Percentiles rank a stretch among this genome's conserved stretches.
phyloP scores from a whole-genome alignment of 1,140 invertebrate genomes.

The Trichoplusia ni region DNA sequence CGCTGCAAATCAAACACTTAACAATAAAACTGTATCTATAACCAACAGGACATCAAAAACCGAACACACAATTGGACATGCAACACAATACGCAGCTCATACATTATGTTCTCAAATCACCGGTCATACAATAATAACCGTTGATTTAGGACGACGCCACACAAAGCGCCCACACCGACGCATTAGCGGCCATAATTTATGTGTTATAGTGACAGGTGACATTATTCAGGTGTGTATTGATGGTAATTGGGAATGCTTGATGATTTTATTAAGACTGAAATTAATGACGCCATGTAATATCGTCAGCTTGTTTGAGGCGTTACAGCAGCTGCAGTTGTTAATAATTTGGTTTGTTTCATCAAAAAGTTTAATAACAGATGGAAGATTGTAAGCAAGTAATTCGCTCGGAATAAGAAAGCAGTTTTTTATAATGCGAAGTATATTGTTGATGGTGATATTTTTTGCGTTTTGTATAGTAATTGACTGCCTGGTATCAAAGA shows the following conservation, averaged over 20 bases:
- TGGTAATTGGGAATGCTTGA: constrained; percentile 2
- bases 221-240: constrained; percentile 14
- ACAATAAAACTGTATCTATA: too few species aligned
- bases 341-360: not conserved
- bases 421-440: too few species aligned
- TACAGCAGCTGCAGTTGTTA: not conserved
- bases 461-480: too few species aligned
- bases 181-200: constrained; percentile 4
- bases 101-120: constrained; percentile 5
- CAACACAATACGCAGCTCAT: too few species aligned
- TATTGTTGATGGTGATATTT: too few species aligned
- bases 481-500: too few species aligned
- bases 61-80: not conserved
- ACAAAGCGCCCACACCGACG: not conserved
- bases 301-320: not conserved
- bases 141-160: not conserved
- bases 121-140: not conserved
- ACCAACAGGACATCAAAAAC: not conserved
- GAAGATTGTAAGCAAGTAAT: too few species aligned
- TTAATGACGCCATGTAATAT: too few species aligned
- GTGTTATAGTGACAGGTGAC: not conserved
- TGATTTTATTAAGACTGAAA: not conserved
- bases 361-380: too few species aligned
- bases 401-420: too few species aligned
- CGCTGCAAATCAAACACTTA: too few species aligned